Conservation (phyloP, 2,113 vertebrate species). For the Morone saxatilis region DNA sequence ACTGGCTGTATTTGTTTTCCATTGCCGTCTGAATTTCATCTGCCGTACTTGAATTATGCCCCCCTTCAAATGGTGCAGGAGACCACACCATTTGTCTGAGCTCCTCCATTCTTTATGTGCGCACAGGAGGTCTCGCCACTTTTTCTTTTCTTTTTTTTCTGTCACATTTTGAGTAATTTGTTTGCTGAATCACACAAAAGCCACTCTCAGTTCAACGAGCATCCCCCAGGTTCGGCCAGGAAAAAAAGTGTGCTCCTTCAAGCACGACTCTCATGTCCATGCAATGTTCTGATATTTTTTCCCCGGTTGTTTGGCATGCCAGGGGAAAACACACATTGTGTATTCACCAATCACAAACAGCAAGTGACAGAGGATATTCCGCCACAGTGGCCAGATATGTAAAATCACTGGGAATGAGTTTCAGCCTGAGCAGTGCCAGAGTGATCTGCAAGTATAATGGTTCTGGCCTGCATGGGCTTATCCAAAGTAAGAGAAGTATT, state of each 20-base stretch:
- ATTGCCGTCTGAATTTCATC: conserved; percentile 58
- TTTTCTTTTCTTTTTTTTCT: conserved; percentile 29
- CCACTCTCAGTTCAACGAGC: conserved; percentile 50
- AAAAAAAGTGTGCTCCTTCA: conserved; percentile 42
- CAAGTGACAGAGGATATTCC: conserved; percentile 70
- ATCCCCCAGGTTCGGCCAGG: conserved; percentile 42
- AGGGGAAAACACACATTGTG: conserved; percentile 56
- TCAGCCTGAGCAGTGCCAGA: conserved; percentile 40
- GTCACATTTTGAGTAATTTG: conserved; percentile 58
- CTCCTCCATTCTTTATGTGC: conserved; percentile 26
- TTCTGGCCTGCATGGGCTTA: conserved; percentile 47
- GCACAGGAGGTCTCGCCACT: not conserved
- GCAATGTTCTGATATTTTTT: conserved; percentile 57
- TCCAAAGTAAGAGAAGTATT: conserved; percentile 64
- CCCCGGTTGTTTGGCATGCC: conserved; percentile 37
- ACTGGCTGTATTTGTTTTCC: conserved; percentile 56
- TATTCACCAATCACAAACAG: conserved; percentile 72
- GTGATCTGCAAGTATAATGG: conserved; percentile 78
- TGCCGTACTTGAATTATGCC: conserved; percentile 61
- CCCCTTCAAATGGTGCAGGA: conserved; percentile 19
- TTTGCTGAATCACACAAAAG: conserved; percentile 63
- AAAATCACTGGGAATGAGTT: conserved; percentile 57
- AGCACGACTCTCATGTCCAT: conserved; percentile 45
- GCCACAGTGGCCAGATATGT: conserved; percentile 71
- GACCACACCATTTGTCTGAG: conserved; percentile 31